These are phyloP conservation scores for Suncus etruscus DNA, from an alignment of 2,113 vertebrate species.

Conservation along the genomic window DNA sequence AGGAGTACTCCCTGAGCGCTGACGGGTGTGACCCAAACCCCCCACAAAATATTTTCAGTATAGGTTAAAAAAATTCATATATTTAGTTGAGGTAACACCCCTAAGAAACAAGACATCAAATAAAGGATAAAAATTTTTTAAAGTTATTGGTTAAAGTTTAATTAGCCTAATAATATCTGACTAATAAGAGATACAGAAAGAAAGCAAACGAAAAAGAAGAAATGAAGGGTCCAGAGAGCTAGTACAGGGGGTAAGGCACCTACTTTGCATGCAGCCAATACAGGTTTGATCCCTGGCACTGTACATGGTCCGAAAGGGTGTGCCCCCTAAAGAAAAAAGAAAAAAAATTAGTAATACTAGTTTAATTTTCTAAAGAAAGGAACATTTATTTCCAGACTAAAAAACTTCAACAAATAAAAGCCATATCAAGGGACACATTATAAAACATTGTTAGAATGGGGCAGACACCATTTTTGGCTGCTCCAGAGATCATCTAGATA, in stretches of 20 bases:
- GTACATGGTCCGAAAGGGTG: not conserved
- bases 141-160: slow-evolving; percentile 9
- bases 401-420: not conserved
- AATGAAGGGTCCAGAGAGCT: no score
- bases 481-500: not conserved
- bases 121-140: no score
- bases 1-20: no score
- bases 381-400: slow-evolving; percentile 20
- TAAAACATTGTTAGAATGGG: not conserved
- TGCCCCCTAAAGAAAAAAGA: no score
- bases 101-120: not conserved
- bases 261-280: no score
- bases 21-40: no score
- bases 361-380: not conserved
- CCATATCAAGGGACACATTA: not conserved
- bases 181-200: not conserved
- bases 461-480: not conserved
- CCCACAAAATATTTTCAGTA: not conserved
- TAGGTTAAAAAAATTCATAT: not conserved
- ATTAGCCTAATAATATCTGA: not conserved
- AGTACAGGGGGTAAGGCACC: no score
- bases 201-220: not conserved
- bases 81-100: not conserved
- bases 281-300: no score
- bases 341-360: slow-evolving; percentile 32